Evolutionary conservation across 2,113 vertebrate genomes (phyloP), one percentile per base, ranked within the genome.

Genomic region (Lonchura striata): DNA sequence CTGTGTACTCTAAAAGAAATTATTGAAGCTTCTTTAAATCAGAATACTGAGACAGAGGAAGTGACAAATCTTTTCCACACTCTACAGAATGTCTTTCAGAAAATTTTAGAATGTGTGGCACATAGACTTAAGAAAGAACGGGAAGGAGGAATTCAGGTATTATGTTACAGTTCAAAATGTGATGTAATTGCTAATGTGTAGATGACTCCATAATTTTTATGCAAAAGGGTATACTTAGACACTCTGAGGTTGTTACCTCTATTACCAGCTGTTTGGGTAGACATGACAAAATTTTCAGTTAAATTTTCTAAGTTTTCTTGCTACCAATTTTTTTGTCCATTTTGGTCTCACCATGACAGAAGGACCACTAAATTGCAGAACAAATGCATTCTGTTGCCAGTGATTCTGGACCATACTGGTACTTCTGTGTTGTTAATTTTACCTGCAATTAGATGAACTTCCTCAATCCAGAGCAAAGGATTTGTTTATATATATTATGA

Each of bases 41-140:
- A 97, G 65, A 97, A 95, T 68, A 65, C 80, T 46, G 92, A 84
- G 42, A 80, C 97, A 74, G 97, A 95, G 44, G 97, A 98, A 54
- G 49, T 96, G 42, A 44, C 84, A 47, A 53, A 96, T 27, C 74
- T 98, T 64, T 95, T 99, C 81, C 95, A 96, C 13, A 92, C 97
- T 70, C 95, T 99, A 63, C 98, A 98, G 86, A 98, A 98, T 5
- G 86, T 99, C 33, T 99, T 99, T 96, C 98, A 99, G 96, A 99
- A 98, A 92, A 96, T 98, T 84, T 92, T 99, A 69, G 98, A 99
- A 96, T 97, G 98, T 47, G 82, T 99, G 50, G 98, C 98, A 18
- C 50, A 84, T 10, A 93, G 68, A 49, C 97, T 99, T 31, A 98
- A 95, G 87, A 98, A 98, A 82, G 95, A 98, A 24, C 97, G 95